Evolutionary conservation across 2,888 invertebrate species (phyloP).

Genomic region (Cyrtodaria siliqua): DNA sequence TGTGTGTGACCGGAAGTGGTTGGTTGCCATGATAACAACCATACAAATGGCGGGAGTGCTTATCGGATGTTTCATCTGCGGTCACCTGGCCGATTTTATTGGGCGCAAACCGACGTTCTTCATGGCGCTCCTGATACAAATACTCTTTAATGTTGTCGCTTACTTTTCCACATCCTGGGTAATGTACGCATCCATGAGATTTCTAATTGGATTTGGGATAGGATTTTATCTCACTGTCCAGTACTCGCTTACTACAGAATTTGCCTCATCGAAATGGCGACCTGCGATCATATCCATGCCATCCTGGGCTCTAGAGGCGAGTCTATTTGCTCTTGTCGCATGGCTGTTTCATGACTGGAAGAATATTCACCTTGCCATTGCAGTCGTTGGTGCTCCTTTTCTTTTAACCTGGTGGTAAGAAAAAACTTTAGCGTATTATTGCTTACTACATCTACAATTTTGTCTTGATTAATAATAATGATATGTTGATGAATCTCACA

Average conservation of each 20-base stretch:
- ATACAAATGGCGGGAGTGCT: slow-evolving; percentile 72
- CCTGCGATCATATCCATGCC: slow-evolving; percentile 21
- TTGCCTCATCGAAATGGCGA: slow-evolving; percentile 32
- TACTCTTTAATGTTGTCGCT: slow-evolving; percentile 56
- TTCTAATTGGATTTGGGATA: slow-evolving; percentile 63
- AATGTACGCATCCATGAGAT: slow-evolving; percentile 69
- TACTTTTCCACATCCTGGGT: slow-evolving; percentile 72
- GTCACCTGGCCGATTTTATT: slow-evolving; percentile 65
- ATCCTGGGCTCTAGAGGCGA: slow-evolving; percentile 18
- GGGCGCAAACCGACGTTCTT: slow-evolving; percentile 71
- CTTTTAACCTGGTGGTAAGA: slow-evolving; percentile 48
- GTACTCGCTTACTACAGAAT: slow-evolving; percentile 24
- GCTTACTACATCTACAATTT: too few relatives aligned
- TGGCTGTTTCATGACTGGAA: slow-evolving; percentile 40
- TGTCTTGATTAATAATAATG: too few relatives aligned
- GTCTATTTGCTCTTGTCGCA: slow-evolving; percentile 21
- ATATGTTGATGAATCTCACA: too few relatives aligned
- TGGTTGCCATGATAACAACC: slow-evolving; percentile 65
- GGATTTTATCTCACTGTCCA: slow-evolving; percentile 52
- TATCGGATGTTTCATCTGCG: slow-evolving; percentile 65
- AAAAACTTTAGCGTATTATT: too few relatives aligned
- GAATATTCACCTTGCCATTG: slow-evolving; percentile 34
- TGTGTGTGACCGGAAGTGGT: slow-evolving; percentile 65
- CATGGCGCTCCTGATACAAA: slow-evolving; percentile 40
- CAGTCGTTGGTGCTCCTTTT: slow-evolving; percentile 20